These are phyloP conservation scores for Halcyon malimbica DNA, from an alignment of 2,113 vertebrate genomes.

Conservation along the genomic window DNA sequence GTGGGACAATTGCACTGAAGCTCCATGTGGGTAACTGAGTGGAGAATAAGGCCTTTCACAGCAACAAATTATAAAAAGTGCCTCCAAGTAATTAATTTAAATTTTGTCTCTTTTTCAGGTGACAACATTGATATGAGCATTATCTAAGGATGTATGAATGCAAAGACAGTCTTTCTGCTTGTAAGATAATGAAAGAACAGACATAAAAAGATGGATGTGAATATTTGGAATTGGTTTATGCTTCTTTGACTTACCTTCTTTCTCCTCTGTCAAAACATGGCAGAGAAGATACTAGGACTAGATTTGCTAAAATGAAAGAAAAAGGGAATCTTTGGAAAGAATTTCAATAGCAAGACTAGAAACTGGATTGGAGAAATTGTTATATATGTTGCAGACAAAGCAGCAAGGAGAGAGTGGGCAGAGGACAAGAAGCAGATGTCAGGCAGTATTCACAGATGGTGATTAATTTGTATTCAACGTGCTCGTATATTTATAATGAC, in stretches of 20 bases:
- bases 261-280: not conserved
- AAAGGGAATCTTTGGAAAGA: not conserved
- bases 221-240: not conserved
- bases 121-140: not conserved
- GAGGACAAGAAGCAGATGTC: not conserved
- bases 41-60: not conserved
- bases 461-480: not conserved
- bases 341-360: not conserved
- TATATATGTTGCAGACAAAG: not conserved
- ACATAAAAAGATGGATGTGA: not conserved
- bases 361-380: not conserved
- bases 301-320: not conserved
- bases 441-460: not conserved
- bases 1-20: not conserved
- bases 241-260: not conserved
- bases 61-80: not conserved
- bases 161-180: not conserved
- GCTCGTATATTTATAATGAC: fast-evolving
- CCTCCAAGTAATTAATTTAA: not conserved
- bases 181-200: not conserved
- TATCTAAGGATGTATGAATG: not conserved
- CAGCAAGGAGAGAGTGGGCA: not conserved
- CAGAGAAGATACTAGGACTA: not conserved
- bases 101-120: not conserved
- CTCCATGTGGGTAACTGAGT: not conserved